Evolutionary conservation across 2,113 vertebrate genomes (phyloP).

Genomic region (Axis porcinus): DNA sequence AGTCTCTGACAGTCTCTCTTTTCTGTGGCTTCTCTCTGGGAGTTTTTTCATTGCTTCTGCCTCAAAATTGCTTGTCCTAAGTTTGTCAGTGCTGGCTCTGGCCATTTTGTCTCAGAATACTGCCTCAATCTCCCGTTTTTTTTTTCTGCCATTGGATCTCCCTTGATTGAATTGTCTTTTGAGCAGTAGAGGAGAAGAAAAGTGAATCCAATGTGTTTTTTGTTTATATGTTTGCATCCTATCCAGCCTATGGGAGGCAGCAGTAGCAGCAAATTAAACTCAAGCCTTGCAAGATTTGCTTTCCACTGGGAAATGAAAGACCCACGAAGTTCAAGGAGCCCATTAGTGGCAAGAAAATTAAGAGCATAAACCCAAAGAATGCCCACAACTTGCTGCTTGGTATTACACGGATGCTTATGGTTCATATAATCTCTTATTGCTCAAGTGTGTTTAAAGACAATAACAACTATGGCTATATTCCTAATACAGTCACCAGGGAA

Average conservation of each 20-base stretch:
- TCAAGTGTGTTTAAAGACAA: slow-evolving; percentile 27
- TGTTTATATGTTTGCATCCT: not conserved
- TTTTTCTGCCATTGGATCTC: not conserved
- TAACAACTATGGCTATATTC: slow-evolving; percentile 17
- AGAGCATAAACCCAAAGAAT: slow-evolving; percentile 42
- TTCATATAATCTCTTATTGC: slow-evolving; percentile 14
- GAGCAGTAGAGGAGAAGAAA: not conserved
- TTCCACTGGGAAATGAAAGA: slow-evolving; percentile 42
- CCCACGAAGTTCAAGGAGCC: not conserved
- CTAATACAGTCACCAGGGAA: not conserved
- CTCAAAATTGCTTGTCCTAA: not conserved
- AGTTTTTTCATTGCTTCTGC: not conserved
- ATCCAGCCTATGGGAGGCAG: not conserved
- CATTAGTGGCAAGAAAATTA: slow-evolving; percentile 57
- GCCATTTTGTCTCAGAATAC: not conserved
- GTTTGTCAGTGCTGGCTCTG: not conserved
- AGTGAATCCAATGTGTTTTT: not conserved
- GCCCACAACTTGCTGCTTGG: slow-evolving; percentile 29
- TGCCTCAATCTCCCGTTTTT: not conserved
- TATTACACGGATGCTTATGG: not conserved
- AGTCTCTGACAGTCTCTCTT: not conserved
- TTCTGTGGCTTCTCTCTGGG: slow-evolving; percentile 15
- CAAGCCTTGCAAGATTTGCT: slow-evolving; percentile 9
- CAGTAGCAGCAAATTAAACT: slow-evolving; percentile 31
- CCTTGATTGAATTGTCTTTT: not conserved